Evolutionary conservation across 2,797 vertebrate species (phyloP).

Genomic region (Coreius guichenoti): DNA sequence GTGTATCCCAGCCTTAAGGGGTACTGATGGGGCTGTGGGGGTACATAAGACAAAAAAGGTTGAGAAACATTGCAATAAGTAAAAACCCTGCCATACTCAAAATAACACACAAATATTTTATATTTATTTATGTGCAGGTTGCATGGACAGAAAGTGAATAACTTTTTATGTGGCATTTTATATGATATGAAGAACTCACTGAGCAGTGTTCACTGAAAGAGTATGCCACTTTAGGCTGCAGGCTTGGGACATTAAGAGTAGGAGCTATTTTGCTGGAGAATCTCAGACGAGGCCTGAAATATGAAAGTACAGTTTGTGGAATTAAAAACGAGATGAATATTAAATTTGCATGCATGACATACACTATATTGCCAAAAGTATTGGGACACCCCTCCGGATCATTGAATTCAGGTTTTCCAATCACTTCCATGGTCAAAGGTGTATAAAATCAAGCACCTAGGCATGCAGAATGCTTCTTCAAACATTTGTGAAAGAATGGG

Average conservation of each 20-base stretch:
- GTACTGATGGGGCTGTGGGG: not conserved
- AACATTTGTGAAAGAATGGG: too few relatives aligned
- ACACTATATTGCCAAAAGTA: too few relatives aligned
- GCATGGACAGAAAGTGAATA: not conserved
- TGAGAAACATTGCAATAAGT: not conserved
- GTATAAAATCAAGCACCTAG: too few relatives aligned
- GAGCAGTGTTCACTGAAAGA: conserved; percentile 80
- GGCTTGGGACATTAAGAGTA: conserved; percentile 79
- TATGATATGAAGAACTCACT: conserved; percentile 75
- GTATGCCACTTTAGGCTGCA: conserved; percentile 86
- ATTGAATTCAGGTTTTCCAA: too few relatives aligned
- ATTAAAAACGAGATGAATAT: not conserved
- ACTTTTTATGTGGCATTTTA: conserved; percentile 11
- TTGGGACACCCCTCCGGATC: too few relatives aligned
- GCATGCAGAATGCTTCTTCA: too few relatives aligned
- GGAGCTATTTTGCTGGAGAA: conserved; percentile 90
- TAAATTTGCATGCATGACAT: not conserved
- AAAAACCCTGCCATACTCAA: not conserved
- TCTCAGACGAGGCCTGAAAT: conserved; percentile 84
- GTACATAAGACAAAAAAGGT: not conserved
- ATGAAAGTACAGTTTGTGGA: not conserved
- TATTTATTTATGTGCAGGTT: not conserved
- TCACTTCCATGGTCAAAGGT: too few relatives aligned
- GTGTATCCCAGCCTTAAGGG: not conserved
- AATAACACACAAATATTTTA: not conserved